A percentile compares a stretch with the other conserved stretches of the same genome.
Conservation (phyloP, 2,888 invertebrate genomes). For the Stegana nigrithorax region DNA sequence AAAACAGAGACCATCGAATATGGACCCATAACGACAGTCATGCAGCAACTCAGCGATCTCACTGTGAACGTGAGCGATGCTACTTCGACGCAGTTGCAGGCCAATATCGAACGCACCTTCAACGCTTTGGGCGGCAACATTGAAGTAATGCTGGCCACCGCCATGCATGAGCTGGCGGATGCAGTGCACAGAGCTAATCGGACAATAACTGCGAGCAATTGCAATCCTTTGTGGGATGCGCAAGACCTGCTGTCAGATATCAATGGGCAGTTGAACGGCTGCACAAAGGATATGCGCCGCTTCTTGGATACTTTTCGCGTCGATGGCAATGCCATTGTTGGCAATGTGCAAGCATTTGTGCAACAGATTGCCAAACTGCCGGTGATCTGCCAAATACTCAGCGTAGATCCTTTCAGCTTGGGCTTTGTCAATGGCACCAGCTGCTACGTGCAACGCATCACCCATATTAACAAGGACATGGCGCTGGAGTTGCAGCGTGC, state of each 20-base stretch:
- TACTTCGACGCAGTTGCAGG: conserved; percentile 37
- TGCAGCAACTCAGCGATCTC: conserved; percentile 47
- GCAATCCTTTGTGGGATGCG: conserved; percentile 44
- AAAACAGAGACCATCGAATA: conserved; percentile 40
- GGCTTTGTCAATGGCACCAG: neutral
- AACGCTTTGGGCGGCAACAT: conserved; percentile 38
- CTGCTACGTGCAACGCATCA: conserved; percentile 49
- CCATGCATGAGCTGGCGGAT: conserved; percentile 39
- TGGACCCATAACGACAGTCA: conserved; percentile 45
- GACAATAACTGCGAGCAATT: conserved; percentile 35
- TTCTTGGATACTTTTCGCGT: conserved; percentile 28
- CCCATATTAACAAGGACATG: conserved; percentile 45
- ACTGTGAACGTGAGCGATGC: conserved; percentile 44
- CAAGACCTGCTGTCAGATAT: conserved; percentile 45
- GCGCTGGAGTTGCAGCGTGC: conserved; percentile 45
- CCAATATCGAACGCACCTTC: conserved; percentile 40
- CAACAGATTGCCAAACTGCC: conserved; percentile 47
- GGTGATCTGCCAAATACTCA: conserved; percentile 32
- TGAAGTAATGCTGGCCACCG: conserved; percentile 40
- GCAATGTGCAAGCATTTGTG: conserved; percentile 37
- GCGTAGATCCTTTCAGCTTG: neutral
- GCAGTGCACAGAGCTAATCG: conserved; percentile 43
- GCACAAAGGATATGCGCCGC: conserved; percentile 36
- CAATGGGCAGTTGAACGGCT: conserved; percentile 38
- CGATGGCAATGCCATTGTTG: conserved; percentile 34